phyloP scores from a whole-genome alignment of 2,888 invertebrate genomes.

The Conops quadrifasciatus region DNA sequence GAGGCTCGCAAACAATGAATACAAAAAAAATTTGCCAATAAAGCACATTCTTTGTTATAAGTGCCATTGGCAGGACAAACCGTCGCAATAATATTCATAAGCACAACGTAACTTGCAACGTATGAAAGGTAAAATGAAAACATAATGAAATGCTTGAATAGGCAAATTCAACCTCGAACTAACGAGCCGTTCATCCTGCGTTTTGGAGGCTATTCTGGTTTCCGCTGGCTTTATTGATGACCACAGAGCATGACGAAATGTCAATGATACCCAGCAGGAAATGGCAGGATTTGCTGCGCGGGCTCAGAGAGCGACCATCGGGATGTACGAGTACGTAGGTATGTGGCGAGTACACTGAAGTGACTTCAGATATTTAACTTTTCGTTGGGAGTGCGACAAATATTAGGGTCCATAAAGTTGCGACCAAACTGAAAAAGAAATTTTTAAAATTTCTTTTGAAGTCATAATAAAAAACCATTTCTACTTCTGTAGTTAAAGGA shows the following conservation, averaged over 20 bases:
- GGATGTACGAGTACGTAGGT: too few relatives aligned
- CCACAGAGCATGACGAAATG: slow-evolving; percentile 20
- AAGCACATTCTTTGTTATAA: slow-evolving; percentile 61
- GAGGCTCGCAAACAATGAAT: slow-evolving; percentile 50
- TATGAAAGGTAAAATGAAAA: slow-evolving; percentile 57
- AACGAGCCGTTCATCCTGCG: not conserved
- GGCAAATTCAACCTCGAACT: slow-evolving; percentile 40
- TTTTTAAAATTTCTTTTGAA: too few relatives aligned
- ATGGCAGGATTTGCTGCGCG: too few relatives aligned
- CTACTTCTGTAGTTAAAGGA: not conserved
- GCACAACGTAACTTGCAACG: slow-evolving; percentile 30
- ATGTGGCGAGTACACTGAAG: not conserved
- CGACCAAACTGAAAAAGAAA: too few relatives aligned
- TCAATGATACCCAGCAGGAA: not conserved
- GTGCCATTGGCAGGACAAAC: slow-evolving; percentile 16
- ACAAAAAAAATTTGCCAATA: slow-evolving; percentile 61
- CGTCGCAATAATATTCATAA: slow-evolving; percentile 9
- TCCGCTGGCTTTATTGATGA: slow-evolving; percentile 45
- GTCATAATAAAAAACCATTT: not conserved
- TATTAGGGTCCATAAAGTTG: too few relatives aligned
- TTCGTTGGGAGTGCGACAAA: not conserved
- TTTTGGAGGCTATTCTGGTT: slow-evolving; percentile 26
- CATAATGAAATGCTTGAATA: slow-evolving; percentile 48
- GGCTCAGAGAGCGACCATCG: too few relatives aligned
- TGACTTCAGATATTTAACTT: not conserved